Conservation (phyloP, 2,888 invertebrate genomes). For the Acrobasis suavella region DNA sequence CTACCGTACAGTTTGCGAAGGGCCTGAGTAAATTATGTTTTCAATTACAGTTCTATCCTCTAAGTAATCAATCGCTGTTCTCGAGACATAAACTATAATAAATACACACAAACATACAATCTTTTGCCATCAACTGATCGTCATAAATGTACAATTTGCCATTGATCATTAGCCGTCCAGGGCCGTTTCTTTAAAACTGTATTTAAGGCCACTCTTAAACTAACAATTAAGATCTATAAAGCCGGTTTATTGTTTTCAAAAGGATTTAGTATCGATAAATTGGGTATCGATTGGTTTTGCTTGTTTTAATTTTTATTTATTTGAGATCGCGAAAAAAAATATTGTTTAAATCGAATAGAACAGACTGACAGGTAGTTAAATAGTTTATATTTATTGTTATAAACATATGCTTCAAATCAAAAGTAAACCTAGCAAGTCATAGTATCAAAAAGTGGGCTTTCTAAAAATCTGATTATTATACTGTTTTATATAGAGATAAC, state of each 20-base stretch:
- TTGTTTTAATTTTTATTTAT: too few relatives aligned
- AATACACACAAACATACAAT: conserved; percentile 27
- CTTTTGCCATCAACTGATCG: conserved; percentile 58
- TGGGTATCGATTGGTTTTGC: conserved; percentile 34
- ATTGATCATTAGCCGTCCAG: conserved; percentile 63
- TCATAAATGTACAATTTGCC: conserved; percentile 62
- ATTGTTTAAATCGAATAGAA: too few relatives aligned
- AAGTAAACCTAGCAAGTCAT: too few relatives aligned
- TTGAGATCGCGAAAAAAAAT: too few relatives aligned
- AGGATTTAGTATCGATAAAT: conserved; percentile 38
- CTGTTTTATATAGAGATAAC: too few relatives aligned
- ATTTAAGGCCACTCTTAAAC: conserved; percentile 53
- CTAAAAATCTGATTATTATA: too few relatives aligned
- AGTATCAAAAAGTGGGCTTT: too few relatives aligned
- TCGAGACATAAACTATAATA: conserved; percentile 39
- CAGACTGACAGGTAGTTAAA: too few relatives aligned
- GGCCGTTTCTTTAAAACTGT: conserved; percentile 49
- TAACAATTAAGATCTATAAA: conserved; percentile 77
- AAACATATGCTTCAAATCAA: too few relatives aligned
- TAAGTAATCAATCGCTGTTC: conserved; percentile 42
- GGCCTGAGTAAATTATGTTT: conserved; percentile 40
- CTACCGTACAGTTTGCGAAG: conserved; percentile 22
- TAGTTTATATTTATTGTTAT: too few relatives aligned
- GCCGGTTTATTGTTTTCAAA: conserved; percentile 58
- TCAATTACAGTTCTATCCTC: conserved; percentile 41